Base-by-base conservation (phyloP, 2,797 vertebrate species). In the Cuniculus paca region DNA sequence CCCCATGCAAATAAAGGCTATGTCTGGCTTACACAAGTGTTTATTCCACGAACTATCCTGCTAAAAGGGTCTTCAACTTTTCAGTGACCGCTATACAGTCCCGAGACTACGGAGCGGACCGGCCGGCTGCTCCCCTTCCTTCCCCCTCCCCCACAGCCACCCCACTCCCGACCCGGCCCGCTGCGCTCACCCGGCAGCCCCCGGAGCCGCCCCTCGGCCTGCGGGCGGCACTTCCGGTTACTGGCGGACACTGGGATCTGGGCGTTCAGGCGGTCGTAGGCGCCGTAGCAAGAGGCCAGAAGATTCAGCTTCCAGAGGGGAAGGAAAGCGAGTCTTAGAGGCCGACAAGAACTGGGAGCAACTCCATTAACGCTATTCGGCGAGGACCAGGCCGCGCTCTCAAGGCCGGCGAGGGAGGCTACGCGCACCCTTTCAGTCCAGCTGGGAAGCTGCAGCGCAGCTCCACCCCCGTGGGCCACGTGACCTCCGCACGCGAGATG, bases 211-310 rank as follows among this genome's bases (percentile, higher is more conserved):
- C 97, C 91, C 93, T 88, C 56, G 50, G 75, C 90, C 94, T 16
- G 60, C 3, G 54, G 56, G 80, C 45, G 50, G 90, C 93, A 97
- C 96, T 98, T 98, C 97, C 97, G 97, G 97, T 93, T 92, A 85
- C 60, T 94, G n/a, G 87, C 42, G 83, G 94, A 97, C 83, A 58
- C 65, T 94, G 0, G 39, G 52, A n/a, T 80, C 6, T 4, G 63
- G 70, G 39, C 8, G 96, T 91, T 86, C 82, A 34, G 36, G 90
- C 70, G 34, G 81, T 81, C 42, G 39, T 31, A 50, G 82, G n/a
- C 52, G 77, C 72, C 24, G 65, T 34, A 13, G 50, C n/a, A 17
- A 26, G 9, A 50, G 36, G 28, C 36, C 54, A 36, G n/a, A 54
- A 19, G 56, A 58, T 75, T 68, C 48, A 70, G 78, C 42, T 88